Base-by-base conservation (phyloP, 1,140 invertebrate species). In the Neuroterus valhalla region DNA sequence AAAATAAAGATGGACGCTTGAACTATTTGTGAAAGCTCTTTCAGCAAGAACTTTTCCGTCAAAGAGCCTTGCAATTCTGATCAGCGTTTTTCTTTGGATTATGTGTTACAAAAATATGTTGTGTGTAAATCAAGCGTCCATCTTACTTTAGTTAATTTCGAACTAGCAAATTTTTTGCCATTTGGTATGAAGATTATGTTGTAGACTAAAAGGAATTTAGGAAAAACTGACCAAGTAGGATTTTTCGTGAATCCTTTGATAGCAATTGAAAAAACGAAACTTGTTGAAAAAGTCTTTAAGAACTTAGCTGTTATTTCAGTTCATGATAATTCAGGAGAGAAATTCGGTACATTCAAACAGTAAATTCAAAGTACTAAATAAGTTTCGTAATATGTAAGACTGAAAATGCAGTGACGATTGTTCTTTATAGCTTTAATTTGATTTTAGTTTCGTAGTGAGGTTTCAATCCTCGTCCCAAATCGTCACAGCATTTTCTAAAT, bases 1-100 rank as follows among this genome's bases (percentile, higher is more conserved):
- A 62, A 38, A 62, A 15, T 62, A 5, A 62, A 62, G 55, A 31
- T 31, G 55, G 55, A 62, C 55, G 55, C 26, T 62, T 62, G 31
- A n/a, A 23, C 12, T 31, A 31, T 62, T 62, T 10, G 12, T 38
- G 4, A 8, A 8, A 38, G 31, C 31, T 38, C 31, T 38, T 38
- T 38, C 31, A 38, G 31, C 31, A 38, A 38, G 31, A 38, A 38
- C 31, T 38, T 48, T 48, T 48, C 17, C 46, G n/a, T 45, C 44
- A n/a, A n/a, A 38, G 31, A 38, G 4, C 17, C n/a, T 48, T 48
- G 15, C 46, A 17, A 17, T 48, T 48, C 17, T 48, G 21, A 11
- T 55, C 12, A 21, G 17, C 10, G 21, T 55, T 55, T 55, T 55
- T 26, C 26, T 31, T 15, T 23, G 14, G 21, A 15, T 31, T 31